Percentiles rank a stretch among this genome's conserved stretches.
Evolutionary conservation across 92 coral and sea anemone species (phyloP).

Genomic region (Zoanthus solanderi): DNA sequence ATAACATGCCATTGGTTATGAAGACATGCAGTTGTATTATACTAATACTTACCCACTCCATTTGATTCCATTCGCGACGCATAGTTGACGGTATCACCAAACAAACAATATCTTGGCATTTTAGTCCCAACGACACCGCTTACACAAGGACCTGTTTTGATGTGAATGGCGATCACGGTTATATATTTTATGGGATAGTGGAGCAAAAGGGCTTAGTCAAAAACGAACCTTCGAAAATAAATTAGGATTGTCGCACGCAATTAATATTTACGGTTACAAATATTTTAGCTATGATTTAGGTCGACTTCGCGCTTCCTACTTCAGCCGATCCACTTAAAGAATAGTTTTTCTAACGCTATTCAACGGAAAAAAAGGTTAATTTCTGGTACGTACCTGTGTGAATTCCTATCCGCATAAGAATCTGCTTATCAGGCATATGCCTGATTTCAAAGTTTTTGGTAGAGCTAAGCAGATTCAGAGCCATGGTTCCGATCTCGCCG

Average conservation of each 20-base stretch:
- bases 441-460: conserved; percentile 75
- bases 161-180: too few relatives aligned
- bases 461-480: conserved; percentile 75
- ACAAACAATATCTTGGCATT: conserved; percentile 42
- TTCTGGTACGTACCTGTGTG: conserved; percentile 69
- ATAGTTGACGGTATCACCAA: conserved; percentile 44
- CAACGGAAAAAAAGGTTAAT: not conserved
- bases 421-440: conserved; percentile 68
- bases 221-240: not conserved
- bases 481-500: conserved; percentile 84
- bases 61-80: conserved; percentile 41
- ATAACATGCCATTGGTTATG: not conserved
- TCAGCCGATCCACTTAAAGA: too few relatives aligned
- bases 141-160: conserved; percentile 30
- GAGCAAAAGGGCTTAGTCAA: too few relatives aligned
- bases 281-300: not conserved
- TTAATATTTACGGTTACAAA: too few relatives aligned
- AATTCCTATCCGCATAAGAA: conserved; percentile 80
- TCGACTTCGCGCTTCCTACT: not conserved
- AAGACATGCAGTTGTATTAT: not conserved
- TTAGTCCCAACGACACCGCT: conserved; percentile 44
- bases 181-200: too few relatives aligned
- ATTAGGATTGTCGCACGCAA: too few relatives aligned
- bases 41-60: conserved; percentile 19
- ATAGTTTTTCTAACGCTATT: too few relatives aligned